Evolutionary conservation across 2,888 invertebrate genomes (phyloP).

Genomic region (Eupithecia vulgata): DNA sequence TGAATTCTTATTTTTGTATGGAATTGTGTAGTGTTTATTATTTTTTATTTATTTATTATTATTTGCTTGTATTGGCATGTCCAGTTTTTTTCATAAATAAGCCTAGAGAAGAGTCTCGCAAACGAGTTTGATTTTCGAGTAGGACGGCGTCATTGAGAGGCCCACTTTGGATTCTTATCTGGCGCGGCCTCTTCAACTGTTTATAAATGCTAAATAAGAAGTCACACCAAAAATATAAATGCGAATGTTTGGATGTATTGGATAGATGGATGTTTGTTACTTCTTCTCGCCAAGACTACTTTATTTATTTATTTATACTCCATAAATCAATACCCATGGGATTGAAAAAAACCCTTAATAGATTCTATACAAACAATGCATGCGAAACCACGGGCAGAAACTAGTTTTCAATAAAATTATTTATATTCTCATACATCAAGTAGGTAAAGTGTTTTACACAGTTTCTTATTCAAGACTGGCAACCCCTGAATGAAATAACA

Average conservation of each 20-base stretch:
- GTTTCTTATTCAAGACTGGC: not conserved
- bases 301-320: too few species aligned
- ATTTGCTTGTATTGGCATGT: too few species aligned
- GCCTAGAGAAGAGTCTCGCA: not conserved
- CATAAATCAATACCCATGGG: too few species aligned
- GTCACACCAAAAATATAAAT: not conserved
- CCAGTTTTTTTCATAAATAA: not conserved
- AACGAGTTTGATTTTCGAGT: not conserved
- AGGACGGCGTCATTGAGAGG: constrained; percentile 3
- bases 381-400: too few species aligned
- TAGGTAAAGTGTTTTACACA: not conserved
- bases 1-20: too few species aligned
- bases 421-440: not conserved
- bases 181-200: not conserved
- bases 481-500: constrained; percentile 1
- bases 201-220: not conserved
- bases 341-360: too few species aligned
- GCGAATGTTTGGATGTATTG: too few species aligned
- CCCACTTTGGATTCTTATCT: not conserved
- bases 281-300: too few species aligned
- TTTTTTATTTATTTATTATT: too few species aligned
- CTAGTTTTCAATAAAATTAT: not conserved
- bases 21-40: too few species aligned
- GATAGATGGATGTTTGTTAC: too few species aligned
- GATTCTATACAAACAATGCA: too few species aligned